Evolutionary conservation across 2,113 vertebrate genomes (phyloP).

Genomic region (Campylorhamphus procurvoides): DNA sequence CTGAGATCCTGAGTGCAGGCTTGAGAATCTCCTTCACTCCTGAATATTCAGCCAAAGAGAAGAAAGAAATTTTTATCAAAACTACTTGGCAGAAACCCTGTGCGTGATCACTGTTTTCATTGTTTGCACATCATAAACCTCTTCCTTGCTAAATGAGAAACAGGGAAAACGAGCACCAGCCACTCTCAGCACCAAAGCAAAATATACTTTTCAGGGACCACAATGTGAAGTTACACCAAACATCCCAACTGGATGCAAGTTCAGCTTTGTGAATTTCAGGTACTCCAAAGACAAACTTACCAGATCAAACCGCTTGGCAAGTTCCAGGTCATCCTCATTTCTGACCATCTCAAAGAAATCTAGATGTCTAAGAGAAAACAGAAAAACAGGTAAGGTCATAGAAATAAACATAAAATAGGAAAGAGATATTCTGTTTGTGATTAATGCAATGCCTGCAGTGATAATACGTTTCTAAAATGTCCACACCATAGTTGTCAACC

Average conservation of each 20-base stretch:
- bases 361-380: slow-evolving; percentile 83
- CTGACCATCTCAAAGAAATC: slow-evolving; percentile 99
- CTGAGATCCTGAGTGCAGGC: neutral
- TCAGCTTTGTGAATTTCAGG: neutral
- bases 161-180: neutral
- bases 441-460: neutral
- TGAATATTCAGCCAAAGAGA: neutral
- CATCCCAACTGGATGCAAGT: neutral
- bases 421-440: neutral
- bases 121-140: neutral
- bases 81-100: neutral
- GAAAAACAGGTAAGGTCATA: neutral
- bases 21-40: neutral
- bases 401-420: neutral
- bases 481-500: neutral
- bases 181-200: neutral
- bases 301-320: slow-evolving; percentile 92
- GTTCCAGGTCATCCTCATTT: slow-evolving; percentile 93
- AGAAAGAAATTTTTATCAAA: neutral
- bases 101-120: neutral
- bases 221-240: neutral
- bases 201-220: neutral
- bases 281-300: slow-evolving; percentile 72
- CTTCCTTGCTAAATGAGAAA: neutral
- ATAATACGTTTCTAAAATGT: neutral